These are phyloP conservation scores for Abramis brama DNA, from an alignment of 2,113 vertebrate species.

Conservation along the genomic window DNA sequence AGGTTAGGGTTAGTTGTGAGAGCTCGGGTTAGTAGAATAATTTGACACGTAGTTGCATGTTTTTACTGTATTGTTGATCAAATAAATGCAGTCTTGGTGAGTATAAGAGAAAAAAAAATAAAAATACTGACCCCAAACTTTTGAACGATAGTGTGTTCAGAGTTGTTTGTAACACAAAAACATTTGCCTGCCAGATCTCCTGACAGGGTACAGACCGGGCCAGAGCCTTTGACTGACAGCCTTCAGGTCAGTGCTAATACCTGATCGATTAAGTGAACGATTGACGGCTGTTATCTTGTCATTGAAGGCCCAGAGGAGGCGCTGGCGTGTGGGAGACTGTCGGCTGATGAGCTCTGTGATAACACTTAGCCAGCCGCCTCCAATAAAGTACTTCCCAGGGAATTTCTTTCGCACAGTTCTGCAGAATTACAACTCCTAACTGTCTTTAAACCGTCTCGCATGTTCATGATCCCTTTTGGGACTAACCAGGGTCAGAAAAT, in stretches of 20 bases:
- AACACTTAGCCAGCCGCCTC: slow-evolving; percentile 43
- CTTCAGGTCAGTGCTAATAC: slow-evolving; percentile 42
- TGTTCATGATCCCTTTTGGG: not conserved
- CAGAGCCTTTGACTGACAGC: slow-evolving; percentile 47
- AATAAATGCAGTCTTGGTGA: not conserved
- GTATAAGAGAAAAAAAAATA: not conserved
- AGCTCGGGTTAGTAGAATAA: too few species aligned
- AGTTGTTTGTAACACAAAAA: not conserved
- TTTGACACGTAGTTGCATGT: not conserved
- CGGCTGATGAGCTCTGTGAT: slow-evolving; percentile 54
- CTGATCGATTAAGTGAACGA: slow-evolving; percentile 54
- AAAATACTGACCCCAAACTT: not conserved
- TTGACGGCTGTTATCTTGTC: slow-evolving; percentile 59
- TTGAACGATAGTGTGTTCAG: not conserved
- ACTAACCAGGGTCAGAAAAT: not conserved
- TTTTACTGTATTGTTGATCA: not conserved
- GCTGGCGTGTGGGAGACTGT: slow-evolving; percentile 14
- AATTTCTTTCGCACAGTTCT: not conserved
- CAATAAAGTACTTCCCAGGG: slow-evolving; percentile 34
- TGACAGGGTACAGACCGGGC: slow-evolving; percentile 2
- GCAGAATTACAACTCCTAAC: too few species aligned
- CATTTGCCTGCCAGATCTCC: not conserved
- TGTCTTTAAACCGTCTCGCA: not conserved
- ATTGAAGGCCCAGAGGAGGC: slow-evolving; percentile 42
- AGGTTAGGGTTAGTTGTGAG: too few species aligned